Evolutionary conservation across 2,113 vertebrate species (phyloP), one percentile per base, ranked within the genome.

Genomic region (Nibea albiflora): DNA sequence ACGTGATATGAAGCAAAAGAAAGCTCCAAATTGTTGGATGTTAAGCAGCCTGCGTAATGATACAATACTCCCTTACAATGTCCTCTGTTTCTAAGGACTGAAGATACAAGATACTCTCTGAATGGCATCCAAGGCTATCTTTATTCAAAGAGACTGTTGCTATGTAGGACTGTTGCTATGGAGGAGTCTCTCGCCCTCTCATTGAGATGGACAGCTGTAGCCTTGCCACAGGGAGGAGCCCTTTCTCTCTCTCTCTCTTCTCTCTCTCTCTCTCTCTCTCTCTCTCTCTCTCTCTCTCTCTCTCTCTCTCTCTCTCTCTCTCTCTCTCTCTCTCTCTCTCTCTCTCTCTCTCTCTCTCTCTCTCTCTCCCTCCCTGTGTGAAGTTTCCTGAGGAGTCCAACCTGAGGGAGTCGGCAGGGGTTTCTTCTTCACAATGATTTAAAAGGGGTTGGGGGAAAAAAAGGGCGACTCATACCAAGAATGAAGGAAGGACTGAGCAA

Each of bases 81-180:
- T 75, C 73, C 68, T 85, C 69, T 81, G 69, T 85, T 87, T 90
- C 74, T 72, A 47, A 82, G 56, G 57, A 78, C 62, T 28, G 73
- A 74, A 72, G 78, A 87, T 77, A 76, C 66, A 39, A 42, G 53
- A 85, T 74, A 65, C 77, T 49, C 76, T 78, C 81, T 90, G 82
- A 92, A 89, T 85, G 76, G 50, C 81, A 49, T 86, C 84, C 87
- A 91, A 90, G 91, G 85, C 91, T 90, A 89, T 90, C 87, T 88
- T 83, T 90, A 89, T 90, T 94, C 85, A 93, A 80, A 91, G 88
- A 56, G 80, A 90, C 92, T 91, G 95, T 95, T 95, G 94, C 94
- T 93, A 96, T 88, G 95, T 94, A 87, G 89, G 76, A 68, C 92
- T 92, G 95, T 96, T 96, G 95, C 95, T 95, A 96, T 94, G 95